Evolutionary conservation across 2,888 invertebrate species (phyloP).

Genomic region (Pseudolycoriella hygida): DNA sequence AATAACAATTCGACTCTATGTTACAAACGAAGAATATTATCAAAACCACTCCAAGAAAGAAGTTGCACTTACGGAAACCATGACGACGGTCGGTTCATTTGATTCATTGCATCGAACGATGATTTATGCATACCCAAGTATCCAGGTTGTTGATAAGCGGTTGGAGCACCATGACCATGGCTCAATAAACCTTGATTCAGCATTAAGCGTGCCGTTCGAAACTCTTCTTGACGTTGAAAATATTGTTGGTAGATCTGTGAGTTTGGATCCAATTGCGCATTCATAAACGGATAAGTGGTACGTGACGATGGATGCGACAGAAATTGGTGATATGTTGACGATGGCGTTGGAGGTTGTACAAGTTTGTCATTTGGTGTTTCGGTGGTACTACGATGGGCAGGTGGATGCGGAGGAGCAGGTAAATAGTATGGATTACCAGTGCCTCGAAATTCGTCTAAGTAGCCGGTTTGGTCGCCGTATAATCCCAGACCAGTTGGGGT

Average conservation of each 20-base stretch:
- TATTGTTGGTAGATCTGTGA: slow-evolving; percentile 58
- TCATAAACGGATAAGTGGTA: slow-evolving; percentile 43
- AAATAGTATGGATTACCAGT: slow-evolving; percentile 40
- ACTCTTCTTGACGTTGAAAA: slow-evolving; percentile 42
- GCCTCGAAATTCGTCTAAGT: slow-evolving; percentile 48
- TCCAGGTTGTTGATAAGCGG: slow-evolving; percentile 43
- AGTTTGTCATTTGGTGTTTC: slow-evolving; percentile 26
- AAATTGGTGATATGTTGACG: slow-evolving; percentile 39
- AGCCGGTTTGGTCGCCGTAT: slow-evolving; percentile 45
- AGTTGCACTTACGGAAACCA: slow-evolving; percentile 38
- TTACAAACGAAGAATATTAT: too few relatives aligned
- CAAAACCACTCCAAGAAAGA: too few relatives aligned
- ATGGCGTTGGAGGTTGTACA: slow-evolving; percentile 32
- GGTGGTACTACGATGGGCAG: slow-evolving; percentile 29
- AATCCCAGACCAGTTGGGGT: slow-evolving; percentile 39
- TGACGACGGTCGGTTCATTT: slow-evolving; percentile 32
- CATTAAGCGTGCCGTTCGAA: slow-evolving; percentile 40
- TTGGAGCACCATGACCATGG: slow-evolving; percentile 13
- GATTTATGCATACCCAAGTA: slow-evolving; percentile 54
- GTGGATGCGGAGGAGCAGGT: slow-evolving; percentile 32
- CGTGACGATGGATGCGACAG: slow-evolving; percentile 40
- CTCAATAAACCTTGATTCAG: slow-evolving; percentile 20
- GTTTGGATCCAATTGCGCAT: slow-evolving; percentile 37
- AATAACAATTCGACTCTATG: too few relatives aligned
- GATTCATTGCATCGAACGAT: slow-evolving; percentile 44